phyloP scores from a whole-genome alignment of 2,113 vertebrate species.

The rabbit (Oryctolagus cuniculus) region DNA sequence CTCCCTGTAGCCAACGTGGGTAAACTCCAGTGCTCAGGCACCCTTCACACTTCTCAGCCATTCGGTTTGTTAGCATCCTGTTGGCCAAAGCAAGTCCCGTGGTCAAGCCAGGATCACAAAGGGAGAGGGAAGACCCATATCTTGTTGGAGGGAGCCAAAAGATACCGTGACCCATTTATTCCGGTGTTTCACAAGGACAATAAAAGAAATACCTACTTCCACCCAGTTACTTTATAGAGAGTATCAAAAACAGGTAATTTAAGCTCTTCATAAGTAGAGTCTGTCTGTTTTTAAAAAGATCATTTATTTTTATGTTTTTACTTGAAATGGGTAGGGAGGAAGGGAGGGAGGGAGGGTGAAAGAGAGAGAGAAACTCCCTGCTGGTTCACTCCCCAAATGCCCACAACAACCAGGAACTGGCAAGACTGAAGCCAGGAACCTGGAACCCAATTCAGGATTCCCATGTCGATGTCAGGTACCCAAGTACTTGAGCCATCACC shows the following conservation, averaged over 20 bases:
- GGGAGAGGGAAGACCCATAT: not conserved
- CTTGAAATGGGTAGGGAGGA: no score
- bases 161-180: not conserved
- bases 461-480: no score
- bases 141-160: not conserved
- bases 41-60: not conserved
- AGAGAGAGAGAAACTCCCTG: no score
- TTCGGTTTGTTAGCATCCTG: not conserved
- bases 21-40: not conserved
- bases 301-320: no score
- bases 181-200: not conserved
- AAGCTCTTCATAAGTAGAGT: not conserved
- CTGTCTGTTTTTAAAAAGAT: no score
- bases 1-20: not conserved
- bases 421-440: no score
- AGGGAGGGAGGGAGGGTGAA: no score
- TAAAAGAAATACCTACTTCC: not conserved
- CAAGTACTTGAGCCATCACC: no score
- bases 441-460: no score
- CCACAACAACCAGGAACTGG: no score
- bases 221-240: not conserved
- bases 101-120: not conserved
- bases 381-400: no score
- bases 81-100: not conserved
- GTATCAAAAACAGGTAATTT: not conserved